Evolutionary conservation across 2,113 vertebrate species (phyloP).

Genomic region (Saccopteryx bilineata): DNA sequence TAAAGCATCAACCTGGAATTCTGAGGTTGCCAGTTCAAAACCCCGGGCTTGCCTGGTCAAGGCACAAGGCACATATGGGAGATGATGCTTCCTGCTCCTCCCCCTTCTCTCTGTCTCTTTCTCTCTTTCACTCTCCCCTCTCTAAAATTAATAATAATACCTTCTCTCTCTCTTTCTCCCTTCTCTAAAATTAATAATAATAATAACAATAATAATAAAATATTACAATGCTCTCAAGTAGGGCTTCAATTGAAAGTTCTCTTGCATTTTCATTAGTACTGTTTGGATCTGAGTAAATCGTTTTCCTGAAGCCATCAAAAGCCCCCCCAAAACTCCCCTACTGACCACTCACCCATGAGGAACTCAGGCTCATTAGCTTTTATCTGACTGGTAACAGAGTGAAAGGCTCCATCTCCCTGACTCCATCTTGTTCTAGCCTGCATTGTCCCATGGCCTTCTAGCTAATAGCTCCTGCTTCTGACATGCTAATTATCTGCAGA

Average conservation of each 20-base stretch:
- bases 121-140: too few species aligned
- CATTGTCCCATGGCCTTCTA: not conserved
- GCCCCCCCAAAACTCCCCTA: not conserved
- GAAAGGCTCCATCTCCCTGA: not conserved
- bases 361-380: not conserved
- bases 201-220: too few species aligned
- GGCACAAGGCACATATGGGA: too few species aligned
- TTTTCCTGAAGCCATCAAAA: not conserved
- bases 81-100: too few species aligned
- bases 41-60: too few species aligned
- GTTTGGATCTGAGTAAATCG: not conserved
- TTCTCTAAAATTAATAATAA: too few species aligned
- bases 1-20: too few species aligned
- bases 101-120: too few species aligned
- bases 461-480: not conserved
- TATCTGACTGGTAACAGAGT: not conserved
- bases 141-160: too few species aligned
- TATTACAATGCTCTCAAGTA: not conserved
- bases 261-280: not conserved
- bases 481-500: not conserved
- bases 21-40: too few species aligned
- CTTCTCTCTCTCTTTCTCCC: too few species aligned
- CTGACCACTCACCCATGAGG: too few species aligned
- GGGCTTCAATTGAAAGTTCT: conserved; percentile 36
- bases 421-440: not conserved